Percentiles rank a stretch among this genome's conserved stretches.
phyloP scores from a whole-genome alignment of 1,140 invertebrate genomes.

The Bombus superbus region DNA sequence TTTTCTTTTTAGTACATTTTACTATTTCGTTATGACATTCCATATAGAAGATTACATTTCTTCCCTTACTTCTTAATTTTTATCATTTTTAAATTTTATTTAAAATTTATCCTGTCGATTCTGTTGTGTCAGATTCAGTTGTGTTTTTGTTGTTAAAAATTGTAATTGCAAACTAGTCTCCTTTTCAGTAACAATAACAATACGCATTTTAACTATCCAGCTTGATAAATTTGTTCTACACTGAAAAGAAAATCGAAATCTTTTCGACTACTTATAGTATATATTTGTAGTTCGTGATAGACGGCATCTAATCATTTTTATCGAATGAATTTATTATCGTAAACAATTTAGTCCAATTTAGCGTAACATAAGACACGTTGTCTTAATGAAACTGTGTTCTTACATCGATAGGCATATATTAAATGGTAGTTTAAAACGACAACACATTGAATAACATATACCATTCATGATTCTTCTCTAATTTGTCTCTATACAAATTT shows the following conservation, averaged over 20 bases:
- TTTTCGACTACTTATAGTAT: background rate
- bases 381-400: slow-evolving; percentile 34
- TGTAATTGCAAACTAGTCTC: slow-evolving; percentile 1
- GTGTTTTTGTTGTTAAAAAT: background rate
- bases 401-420: slow-evolving; percentile 22
- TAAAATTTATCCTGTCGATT: background rate
- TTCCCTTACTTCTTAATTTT: background rate
- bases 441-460: slow-evolving; percentile 42
- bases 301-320: slow-evolving; percentile 11
- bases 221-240: background rate
- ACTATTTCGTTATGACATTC: slow-evolving; percentile 28
- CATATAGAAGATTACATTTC: slow-evolving; percentile 9
- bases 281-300: background rate
- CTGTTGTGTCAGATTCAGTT: background rate
- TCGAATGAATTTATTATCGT: background rate
- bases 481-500: slow-evolving; percentile 34
- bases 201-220: background rate
- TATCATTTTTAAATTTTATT: background rate
- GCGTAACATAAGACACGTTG: slow-evolving; percentile 5
- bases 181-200: background rate
- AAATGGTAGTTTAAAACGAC: slow-evolving; percentile 40
- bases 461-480: slow-evolving; percentile 26
- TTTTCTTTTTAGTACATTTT: slow-evolving; percentile 26
- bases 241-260: background rate
- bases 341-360: slow-evolving; percentile 44